phyloP scores from a whole-genome alignment of 2,113 vertebrate genomes.

The Anser cygnoides region DNA sequence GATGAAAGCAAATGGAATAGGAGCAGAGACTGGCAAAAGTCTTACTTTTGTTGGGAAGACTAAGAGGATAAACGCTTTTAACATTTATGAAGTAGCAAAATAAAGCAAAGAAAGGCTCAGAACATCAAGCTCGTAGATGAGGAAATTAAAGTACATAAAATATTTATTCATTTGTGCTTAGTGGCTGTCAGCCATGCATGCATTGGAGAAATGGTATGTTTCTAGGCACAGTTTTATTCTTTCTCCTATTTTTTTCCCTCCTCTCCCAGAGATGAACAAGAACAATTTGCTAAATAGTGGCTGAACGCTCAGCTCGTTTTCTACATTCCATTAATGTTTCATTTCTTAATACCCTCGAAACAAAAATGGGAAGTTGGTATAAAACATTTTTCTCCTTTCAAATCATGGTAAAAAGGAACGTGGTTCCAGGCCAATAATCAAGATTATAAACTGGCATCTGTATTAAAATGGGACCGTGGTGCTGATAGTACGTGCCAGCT shows the following conservation, averaged over 20 bases:
- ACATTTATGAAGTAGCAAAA: constrained; percentile 67
- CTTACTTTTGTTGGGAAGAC: constrained; percentile 28
- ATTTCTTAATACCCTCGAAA: constrained; percentile 58
- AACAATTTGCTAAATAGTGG: constrained; percentile 48
- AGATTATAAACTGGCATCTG: not conserved
- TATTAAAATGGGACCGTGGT: not conserved
- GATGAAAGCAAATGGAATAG: constrained; percentile 37
- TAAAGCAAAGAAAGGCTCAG: constrained; percentile 56
- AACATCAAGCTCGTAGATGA: constrained; percentile 59
- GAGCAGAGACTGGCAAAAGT: constrained; percentile 15
- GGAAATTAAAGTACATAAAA: constrained; percentile 78
- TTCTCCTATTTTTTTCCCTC: not conserved
- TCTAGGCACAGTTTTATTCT: constrained; percentile 42
- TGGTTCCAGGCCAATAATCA: not conserved
- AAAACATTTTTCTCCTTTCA: constrained; percentile 30
- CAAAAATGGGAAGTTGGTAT: constrained; percentile 25
- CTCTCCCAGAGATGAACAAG: not conserved
- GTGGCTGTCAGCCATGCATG: constrained; percentile 31
- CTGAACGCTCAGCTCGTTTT: not conserved
- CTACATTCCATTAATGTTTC: constrained; percentile 59
- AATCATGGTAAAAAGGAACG: not conserved
- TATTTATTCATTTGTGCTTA: constrained; percentile 68
- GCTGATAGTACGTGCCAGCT: not conserved
- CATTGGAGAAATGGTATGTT: not conserved
- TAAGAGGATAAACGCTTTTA: constrained; percentile 45